Base-by-base conservation (phyloP, 2,888 invertebrate genomes). In the Sminthurinus aureus region DNA sequence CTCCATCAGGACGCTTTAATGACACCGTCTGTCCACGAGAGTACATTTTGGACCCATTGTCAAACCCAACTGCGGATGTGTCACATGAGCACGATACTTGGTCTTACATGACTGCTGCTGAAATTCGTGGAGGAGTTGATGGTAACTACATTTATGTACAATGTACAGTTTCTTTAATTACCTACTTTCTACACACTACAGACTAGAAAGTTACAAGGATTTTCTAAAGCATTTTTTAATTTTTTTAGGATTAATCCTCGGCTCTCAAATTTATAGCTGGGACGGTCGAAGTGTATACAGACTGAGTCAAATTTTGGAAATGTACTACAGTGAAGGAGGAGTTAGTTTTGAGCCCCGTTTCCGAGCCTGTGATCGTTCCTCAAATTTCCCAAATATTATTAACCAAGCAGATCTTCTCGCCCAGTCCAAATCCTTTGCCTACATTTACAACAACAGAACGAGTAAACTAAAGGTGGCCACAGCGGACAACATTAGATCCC, bases 251-350 rank as follows among this genome's bases (percentile, higher is more conserved):
- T 66, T 87, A 26, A 81, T 88, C 13, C 81, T 88, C 15, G 88
- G 86, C 24, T 24, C 75, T 6, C 84, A 85, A 64, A 85, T 87
- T 38, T 66, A 81, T 13, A 81, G 84, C 13, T 86, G 86, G 86
- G 85, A 86, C 75, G 0, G 12, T 4, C 18, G 26, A 12, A 51
- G 50, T 79, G 69, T 67, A 12, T 38, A 86, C 12, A 58, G 82
- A 1, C 69, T 88, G 79, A 88, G 88, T 80, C 85, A 87, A 18
- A 24, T 87, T 73, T 66, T 88, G 26, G 79, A 51, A 11, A 84
- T 85, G 83, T 88, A 88, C 71, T 88, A 88, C 85, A 86, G 87
- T 80, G 87, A 88, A 52, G 71, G 71, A 12, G 88, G 88, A 18
- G 79, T 88, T n/a, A 18, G 80, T 6, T 82, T 81, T 13, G 86